Evolutionary conservation across 2,113 vertebrate species (phyloP).

Genomic region (Gavia stellata): DNA sequence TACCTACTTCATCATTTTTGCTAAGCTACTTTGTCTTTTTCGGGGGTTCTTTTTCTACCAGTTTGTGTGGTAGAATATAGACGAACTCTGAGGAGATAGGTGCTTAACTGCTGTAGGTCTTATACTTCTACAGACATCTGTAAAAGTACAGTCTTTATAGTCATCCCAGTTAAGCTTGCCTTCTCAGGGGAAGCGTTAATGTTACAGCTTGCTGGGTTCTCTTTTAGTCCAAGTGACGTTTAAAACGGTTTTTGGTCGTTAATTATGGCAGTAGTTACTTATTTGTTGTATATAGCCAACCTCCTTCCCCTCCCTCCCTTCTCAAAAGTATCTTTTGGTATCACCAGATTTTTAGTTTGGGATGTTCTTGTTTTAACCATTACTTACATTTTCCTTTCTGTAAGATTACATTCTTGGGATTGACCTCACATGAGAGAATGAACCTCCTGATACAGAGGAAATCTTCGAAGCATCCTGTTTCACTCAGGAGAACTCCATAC

Average conservation of each 20-base stretch:
- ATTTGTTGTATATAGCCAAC: background rate
- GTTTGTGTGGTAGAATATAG: background rate
- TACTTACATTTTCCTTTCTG: background rate
- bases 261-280: background rate
- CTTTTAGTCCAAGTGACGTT: background rate
- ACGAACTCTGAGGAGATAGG: background rate
- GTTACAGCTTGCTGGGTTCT: background rate
- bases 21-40: background rate
- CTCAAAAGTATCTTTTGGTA: background rate
- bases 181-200: background rate
- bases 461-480: slow-evolving; percentile 76
- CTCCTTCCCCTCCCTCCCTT: background rate
- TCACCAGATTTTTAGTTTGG: background rate
- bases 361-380: background rate
- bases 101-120: background rate
- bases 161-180: background rate
- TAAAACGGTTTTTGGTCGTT: background rate
- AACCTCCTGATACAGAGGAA: slow-evolving; percentile 76
- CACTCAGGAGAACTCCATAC: slow-evolving; percentile 88
- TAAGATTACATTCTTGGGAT: slow-evolving; percentile 85
- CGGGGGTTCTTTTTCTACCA: background rate
- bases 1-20: background rate
- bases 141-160: background rate
- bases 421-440: slow-evolving; percentile 88
- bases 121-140: background rate